Percentiles rank a stretch among this genome's conserved stretches.
Evolutionary conservation across 1,140 invertebrate species (phyloP).

Genomic region (Amyelois transitella): DNA sequence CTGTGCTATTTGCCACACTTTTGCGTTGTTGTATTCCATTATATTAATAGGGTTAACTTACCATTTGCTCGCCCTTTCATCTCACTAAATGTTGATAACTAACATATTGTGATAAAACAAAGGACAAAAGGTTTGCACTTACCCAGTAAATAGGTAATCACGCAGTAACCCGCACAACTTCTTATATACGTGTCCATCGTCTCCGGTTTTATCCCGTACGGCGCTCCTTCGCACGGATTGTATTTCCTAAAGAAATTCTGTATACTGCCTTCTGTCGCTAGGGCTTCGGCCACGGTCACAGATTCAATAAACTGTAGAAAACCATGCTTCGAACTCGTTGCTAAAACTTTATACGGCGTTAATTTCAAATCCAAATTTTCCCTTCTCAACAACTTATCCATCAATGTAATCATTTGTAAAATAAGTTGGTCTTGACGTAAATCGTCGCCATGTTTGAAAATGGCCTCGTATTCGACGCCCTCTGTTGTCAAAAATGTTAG

Average conservation of each 20-base stretch:
- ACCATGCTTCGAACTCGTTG: constrained; percentile 96
- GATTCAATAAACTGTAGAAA: constrained; percentile 99
- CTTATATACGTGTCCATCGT: constrained; percentile 99
- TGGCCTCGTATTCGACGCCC: constrained; percentile 93
- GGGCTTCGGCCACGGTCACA: constrained; percentile 91
- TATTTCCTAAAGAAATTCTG: constrained; percentile 93
- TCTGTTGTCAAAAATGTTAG: constrained; percentile 91
- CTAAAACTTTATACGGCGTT: constrained; percentile 94
- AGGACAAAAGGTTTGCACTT: constrained; percentile 15
- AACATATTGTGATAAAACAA: constrained; percentile 3
- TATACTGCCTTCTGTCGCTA: constrained; percentile 90
- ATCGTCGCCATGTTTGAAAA: constrained; percentile 99
- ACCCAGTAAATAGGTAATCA: constrained; percentile 96
- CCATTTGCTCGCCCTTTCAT: too few relatives aligned
- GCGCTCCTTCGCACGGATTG: constrained; percentile 89
- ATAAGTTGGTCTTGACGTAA: constrained; percentile 99
- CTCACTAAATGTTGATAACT: not conserved
- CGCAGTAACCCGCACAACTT: constrained; percentile 98
- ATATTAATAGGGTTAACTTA: too few relatives aligned
- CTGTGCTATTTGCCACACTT: too few relatives aligned
- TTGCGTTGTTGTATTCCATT: too few relatives aligned
- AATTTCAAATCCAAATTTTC: constrained; percentile 97
- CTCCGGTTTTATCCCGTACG: constrained; percentile 93
- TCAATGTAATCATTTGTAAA: constrained; percentile 97
- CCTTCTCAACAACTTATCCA: constrained; percentile 95